Evolutionary conservation across 2,888 invertebrate genomes (phyloP).

Genomic region (Diplazon laetatorius): DNA sequence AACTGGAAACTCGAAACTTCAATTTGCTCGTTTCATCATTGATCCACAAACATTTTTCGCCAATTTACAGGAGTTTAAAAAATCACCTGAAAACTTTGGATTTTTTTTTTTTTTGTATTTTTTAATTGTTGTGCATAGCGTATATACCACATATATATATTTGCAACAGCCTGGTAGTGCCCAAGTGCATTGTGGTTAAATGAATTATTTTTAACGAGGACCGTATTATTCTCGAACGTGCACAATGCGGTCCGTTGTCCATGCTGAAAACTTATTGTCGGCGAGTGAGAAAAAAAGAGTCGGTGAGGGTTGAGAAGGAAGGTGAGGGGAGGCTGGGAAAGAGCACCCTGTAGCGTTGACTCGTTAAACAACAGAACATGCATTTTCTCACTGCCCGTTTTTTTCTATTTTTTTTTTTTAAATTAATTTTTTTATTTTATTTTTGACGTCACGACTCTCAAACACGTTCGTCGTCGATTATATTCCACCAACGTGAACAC

Average conservation of each 20-base stretch:
- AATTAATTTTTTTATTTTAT: too few species aligned
- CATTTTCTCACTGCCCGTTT: conserved; percentile 53
- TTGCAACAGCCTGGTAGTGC: not conserved
- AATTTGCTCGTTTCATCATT: too few species aligned
- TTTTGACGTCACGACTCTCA: conserved; percentile 30
- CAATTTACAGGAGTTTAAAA: too few species aligned
- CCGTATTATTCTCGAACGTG: conserved; percentile 73
- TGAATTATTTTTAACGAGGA: conserved; percentile 80
- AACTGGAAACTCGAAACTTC: too few species aligned
- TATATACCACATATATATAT: too few species aligned
- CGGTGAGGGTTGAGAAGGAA: conserved; percentile 5
- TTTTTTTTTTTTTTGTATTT: not conserved
- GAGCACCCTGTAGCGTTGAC: conserved; percentile 9
- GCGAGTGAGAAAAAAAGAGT: conserved; percentile 29
- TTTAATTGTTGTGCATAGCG: too few species aligned
- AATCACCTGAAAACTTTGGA: too few species aligned
- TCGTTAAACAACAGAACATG: conserved; percentile 48
- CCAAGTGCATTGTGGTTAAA: conserved; percentile 71
- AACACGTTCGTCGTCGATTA: conserved; percentile 36
- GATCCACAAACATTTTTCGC: too few species aligned
- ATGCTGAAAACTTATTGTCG: conserved; percentile 37
- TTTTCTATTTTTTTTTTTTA: conserved; percentile 15
- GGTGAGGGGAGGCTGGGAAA: conserved; percentile 10
- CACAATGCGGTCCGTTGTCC: conserved; percentile 69
- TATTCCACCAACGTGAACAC: conserved; percentile 29